Base-by-base conservation (phyloP, 1,140 invertebrate species). In the Lepidostoma basale region DNA sequence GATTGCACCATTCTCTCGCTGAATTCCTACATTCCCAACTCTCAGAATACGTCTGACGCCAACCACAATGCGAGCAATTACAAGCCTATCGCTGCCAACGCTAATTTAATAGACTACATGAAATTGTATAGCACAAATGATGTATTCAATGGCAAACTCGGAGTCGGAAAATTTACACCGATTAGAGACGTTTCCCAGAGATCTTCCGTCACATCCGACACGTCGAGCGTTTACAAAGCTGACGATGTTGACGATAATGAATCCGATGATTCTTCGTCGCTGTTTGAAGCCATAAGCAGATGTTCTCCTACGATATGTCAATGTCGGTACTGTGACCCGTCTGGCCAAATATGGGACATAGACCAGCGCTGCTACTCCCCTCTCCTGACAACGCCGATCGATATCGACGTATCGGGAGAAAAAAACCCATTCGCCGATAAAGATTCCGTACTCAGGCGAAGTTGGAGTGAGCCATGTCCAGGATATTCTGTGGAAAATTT, bases 271-370 rank as follows among this genome's bases (percentile, higher is more conserved):
- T 71, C 74, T 6, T 74, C 76, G 72, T 59, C 77, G 70, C 54
- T 76, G 69, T 69, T 72, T 45, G 77, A 79, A 74, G 77, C 82
- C 14, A 77, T 79, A 4, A 74, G 70, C 0, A 76, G 83, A 67
- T 81, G 81, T 44, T 82, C 83, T 18, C 80, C 82, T 47, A 86
- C 83, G 73, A 78, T 84, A n/a, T 93, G 91, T 78, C 90, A 92
- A 78, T 94, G 91, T 75, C 85, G 88, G 8, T 91, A 91, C 70
- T 93, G 91, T 75, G 90, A 93, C 76, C 90, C 92, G 0, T 83
- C 88, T 16, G 88, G 89, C 40, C 86, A 90, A 66, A 88, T 92
- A 56, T 93, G 92, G 91, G 90, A 90, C 75, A 85, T 88, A 1
- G 86, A 89, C 40, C 49, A 62, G 28, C 42, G 45, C 18, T 68